These are phyloP conservation scores for Podargus strigoides DNA, from an alignment of 2,797 vertebrate genomes.

Conservation along the genomic window DNA sequence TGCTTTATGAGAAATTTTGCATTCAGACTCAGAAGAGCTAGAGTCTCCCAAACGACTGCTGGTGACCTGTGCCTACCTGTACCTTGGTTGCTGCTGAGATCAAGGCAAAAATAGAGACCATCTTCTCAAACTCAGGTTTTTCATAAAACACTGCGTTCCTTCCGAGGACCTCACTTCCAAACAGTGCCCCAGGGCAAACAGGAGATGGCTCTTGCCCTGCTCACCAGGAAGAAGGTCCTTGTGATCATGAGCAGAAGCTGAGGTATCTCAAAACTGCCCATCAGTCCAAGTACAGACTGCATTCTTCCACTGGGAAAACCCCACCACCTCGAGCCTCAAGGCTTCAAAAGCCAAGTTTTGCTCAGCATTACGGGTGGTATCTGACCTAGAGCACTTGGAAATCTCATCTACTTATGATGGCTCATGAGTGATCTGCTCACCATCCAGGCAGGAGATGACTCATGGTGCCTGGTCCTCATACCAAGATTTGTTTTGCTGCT, in stretches of 20 bases:
- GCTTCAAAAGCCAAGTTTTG: not conserved
- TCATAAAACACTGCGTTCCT: not conserved
- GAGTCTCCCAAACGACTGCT: not conserved
- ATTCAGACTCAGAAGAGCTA: not conserved
- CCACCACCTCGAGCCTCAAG: not conserved
- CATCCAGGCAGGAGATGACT: not conserved
- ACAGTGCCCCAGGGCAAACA: not conserved
- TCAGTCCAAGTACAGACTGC: not conserved
- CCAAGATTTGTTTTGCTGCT: not conserved
- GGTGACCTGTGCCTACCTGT: not conserved
- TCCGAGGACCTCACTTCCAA: not conserved
- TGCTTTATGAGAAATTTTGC: not conserved
- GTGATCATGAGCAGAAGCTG: not conserved
- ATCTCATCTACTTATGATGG: not conserved
- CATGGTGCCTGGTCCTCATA: not conserved
- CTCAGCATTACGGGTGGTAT: not conserved
- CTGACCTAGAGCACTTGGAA: not conserved
- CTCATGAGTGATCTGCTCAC: not conserved
- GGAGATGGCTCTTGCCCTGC: not conserved
- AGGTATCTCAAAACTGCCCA: not conserved
- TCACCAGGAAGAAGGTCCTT: not conserved
- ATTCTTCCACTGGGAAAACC: not conserved
- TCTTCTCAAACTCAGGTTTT: not conserved
- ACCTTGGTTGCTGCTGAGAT: not conserved
- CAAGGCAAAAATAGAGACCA: not conserved